Percentiles rank a stretch among this genome's conserved stretches.
Conservation (phyloP, 2,888 invertebrate genomes). For the Linnaemya tessellans region DNA sequence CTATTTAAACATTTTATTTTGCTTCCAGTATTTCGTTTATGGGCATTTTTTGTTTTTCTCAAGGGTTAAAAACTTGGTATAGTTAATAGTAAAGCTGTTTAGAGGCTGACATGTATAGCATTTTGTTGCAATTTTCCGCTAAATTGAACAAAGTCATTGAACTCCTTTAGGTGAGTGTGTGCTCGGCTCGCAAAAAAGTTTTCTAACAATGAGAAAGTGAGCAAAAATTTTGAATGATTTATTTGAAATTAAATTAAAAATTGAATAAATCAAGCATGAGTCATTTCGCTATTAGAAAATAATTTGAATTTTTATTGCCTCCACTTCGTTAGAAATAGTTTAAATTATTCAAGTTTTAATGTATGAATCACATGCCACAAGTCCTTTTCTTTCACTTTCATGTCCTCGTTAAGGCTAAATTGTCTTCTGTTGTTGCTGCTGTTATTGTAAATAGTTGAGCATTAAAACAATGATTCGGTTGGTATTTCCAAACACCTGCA, state of each 20-base stretch:
- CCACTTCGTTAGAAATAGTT: neutral
- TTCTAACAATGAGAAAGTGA: neutral
- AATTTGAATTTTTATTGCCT: conserved; percentile 48
- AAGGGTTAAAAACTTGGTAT: conserved; percentile 50
- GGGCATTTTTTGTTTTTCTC: neutral
- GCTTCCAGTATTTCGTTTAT: conserved; percentile 28
- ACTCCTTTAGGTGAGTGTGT: conserved; percentile 14
- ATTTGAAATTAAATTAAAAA: conserved; percentile 63
- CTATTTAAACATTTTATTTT: conserved; percentile 62
- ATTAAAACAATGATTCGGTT: conserved; percentile 44
- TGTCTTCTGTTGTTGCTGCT: conserved; percentile 37
- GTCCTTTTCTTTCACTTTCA: conserved; percentile 15
- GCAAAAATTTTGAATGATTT: conserved; percentile 48
- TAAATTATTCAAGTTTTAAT: conserved; percentile 32
- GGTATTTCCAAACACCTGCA: conserved; percentile 21
- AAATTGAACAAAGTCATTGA: conserved; percentile 69
- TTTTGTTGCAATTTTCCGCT: conserved; percentile 69
- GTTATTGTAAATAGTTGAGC: conserved; percentile 58
- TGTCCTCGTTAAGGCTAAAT: conserved; percentile 19
- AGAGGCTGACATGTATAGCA: neutral
- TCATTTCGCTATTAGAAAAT: conserved; percentile 58
- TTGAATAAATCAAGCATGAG: conserved; percentile 61
- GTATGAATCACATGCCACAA: conserved; percentile 45
- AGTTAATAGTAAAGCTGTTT: conserved; percentile 8
- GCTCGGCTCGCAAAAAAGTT: neutral